Base-by-base conservation (phyloP, 1,140 invertebrate genomes). In the Caligus rogercresseyi region DNA sequence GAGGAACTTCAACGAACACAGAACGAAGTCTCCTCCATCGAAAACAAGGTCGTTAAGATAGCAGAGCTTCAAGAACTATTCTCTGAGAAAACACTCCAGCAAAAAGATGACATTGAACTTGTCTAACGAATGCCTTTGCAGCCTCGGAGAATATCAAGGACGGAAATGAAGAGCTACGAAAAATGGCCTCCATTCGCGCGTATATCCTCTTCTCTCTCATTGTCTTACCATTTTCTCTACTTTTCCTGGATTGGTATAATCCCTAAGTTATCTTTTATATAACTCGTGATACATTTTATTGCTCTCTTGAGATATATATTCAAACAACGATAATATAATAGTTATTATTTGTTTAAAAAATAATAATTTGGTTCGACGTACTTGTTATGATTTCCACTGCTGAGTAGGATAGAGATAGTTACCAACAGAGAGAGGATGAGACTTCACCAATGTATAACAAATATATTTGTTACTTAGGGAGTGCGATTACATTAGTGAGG, bases 231-330 rank as follows among this genome's bases (percentile, higher is more conserved):
- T 93, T 98, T 73, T 86, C 89, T 1, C 74, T 98, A 52, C 74
- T 98, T 16, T 98, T 98, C 73, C 78, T 98, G 31, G 90, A 98
- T 76, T 98, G 94, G 94, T 98, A 97, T 72, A 97, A 97, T 80
- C 86, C 88, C 70, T 92, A 80, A 83, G 20, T n/a, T n/a, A n/a
- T n/a, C n/a, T n/a, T n/a, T n/a, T n/a, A n/a, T n/a, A n/a, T n/a
- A n/a, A n/a, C n/a, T n/a, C n/a, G n/a, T n/a, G n/a, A n/a, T n/a
- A n/a, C n/a, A n/a, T n/a, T n/a, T n/a, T n/a, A n/a, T n/a, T n/a
- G n/a, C n/a, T n/a, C n/a, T n/a, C n/a, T n/a, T n/a, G n/a, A n/a
- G n/a, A n/a, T n/a, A n/a, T n/a, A n/a, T n/a, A n/a, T n/a, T n/a
- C n/a, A n/a, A n/a, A n/a, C n/a, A n/a, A n/a, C n/a, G n/a, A n/a